Conservation (phyloP, 2,113 vertebrate species). For the Caretta caretta region DNA sequence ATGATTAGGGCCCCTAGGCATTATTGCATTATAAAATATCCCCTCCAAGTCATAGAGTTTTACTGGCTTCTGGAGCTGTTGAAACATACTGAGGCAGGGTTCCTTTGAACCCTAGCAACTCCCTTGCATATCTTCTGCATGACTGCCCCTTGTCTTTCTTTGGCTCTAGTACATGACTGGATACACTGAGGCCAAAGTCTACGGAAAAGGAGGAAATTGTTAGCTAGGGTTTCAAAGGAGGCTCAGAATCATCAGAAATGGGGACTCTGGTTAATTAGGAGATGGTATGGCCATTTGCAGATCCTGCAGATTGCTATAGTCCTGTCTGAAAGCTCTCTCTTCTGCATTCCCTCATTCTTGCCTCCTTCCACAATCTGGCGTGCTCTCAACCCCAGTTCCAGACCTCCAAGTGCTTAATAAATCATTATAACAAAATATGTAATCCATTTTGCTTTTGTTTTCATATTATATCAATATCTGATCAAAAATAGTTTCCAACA, state of each 20-base stretch:
- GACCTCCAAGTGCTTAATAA: not conserved
- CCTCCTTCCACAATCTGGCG: no score
- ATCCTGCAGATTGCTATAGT: not conserved
- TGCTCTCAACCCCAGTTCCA: not conserved
- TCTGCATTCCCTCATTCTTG: not conserved
- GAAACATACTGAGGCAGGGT: not conserved
- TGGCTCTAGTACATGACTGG: not conserved
- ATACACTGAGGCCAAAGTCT: not conserved
- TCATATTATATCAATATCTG: accelerated
- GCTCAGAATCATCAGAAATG: not conserved
- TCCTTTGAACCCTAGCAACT: not conserved
- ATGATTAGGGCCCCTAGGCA: not conserved
- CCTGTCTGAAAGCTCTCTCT: no score
- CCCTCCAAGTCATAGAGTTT: not conserved
- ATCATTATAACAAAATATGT: not conserved
- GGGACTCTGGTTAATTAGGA: not conserved
- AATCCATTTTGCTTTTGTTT: not conserved
- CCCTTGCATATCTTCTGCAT: not conserved
- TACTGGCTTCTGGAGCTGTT: not conserved
- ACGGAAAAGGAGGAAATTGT: not conserved
- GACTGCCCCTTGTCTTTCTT: not conserved
- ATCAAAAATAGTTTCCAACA: no score
- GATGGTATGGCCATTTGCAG: not conserved
- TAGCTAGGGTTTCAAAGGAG: not conserved
- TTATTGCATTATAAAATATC: not conserved